Evolutionary conservation across 2,888 invertebrate species (phyloP), one percentile per base, ranked within the genome.

Genomic region (Lycophotia porphyrea): DNA sequence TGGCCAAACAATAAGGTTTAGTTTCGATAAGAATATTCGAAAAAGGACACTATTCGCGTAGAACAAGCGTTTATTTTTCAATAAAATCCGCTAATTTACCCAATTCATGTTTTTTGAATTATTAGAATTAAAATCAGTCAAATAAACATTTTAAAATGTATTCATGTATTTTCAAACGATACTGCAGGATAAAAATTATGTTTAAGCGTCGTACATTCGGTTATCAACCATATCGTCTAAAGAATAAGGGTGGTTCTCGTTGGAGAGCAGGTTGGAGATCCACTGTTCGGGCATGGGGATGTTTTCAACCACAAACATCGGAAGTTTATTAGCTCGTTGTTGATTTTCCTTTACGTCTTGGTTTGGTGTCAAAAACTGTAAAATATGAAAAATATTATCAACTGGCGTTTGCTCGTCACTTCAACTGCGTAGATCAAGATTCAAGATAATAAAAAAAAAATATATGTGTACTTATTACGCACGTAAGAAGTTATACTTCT

Each of bases 191-290:
- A 61, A 15, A 31, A 60, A 63, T 36, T 61, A 13, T 55, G 72
- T 76, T 84, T 82, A 88, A 71, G 73, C 86, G 27, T 88, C 87
- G 39, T 81, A 86, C 61, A 86, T 34, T 49, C 75, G 83, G 82
- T 92, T 93, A 70, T 93, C 93, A n/a, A 89, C 68, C 78, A 88
- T 88, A 82, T 94, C 92, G 0, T 92, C 92, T 52, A 89, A 71
- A 0, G 87, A 81, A 71, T 93, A 93, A 52, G 91, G 90, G 52
- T 90, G 91, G 66, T 90, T 91, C 74, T 93, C 94, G 81, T 86
- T 90, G 60, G 90, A 71, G 2, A 90, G 76, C 44, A 89, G 52
- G 78, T 88, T 89, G 66, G 88, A 76, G 77, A 87, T 79, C 90
- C 91, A 92, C 13, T 89, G 87, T 67, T 93, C 93, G 0, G 92